Base-by-base conservation (phyloP, 2,888 invertebrate genomes). In the Callinectes sapidus region DNA sequence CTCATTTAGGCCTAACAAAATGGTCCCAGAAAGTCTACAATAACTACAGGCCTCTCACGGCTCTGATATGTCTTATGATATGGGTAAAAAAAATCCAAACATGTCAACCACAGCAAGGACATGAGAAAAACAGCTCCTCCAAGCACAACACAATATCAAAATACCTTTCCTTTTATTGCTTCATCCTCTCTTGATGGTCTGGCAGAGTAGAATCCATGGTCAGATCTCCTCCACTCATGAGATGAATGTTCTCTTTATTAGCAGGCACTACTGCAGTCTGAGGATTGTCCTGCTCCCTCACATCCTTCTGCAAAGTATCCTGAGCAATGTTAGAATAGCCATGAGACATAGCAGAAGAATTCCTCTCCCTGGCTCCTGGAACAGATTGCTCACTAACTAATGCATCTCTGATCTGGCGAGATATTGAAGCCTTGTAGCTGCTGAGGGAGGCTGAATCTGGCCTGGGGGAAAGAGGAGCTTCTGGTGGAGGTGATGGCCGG, bases 361-460 rank as follows among this genome's bases (percentile, higher is more conserved):
- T 91, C 28, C 87, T 61, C 14, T 91, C 91, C 42, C 87, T 48
- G 16, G 87, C 61, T 42, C 71, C 71, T 28, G 91, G 48, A 32
- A 87, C 48, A 87, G 35, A 28, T 18, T 87, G 87, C 18, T 90
- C 92, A 87, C 66, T 92, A n/a, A 16, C 42, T 66, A 93, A 54
- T 23, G 92, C 89, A 35, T 93, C 89, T 77, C 92, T 88, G 28
- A 93, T 93, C 66, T 93, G 91, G 32, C 88, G 89, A 32, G 92
- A 89, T 14, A 93, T 39, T 66, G 92, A 93, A 66, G 66, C 89
- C 81, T 91, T 88, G 39, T 93, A 93, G n/a, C 66, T 89, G 35
- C 42, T 77, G 42, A 88, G 71, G 39, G 54, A 48, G 28, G 71
- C 71, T 42, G 66, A 81, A 1, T 93, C 92, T n/a, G 90, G 48